phyloP scores from a whole-genome alignment of 2,888 invertebrate genomes.

The Drosophila ezoana region DNA sequence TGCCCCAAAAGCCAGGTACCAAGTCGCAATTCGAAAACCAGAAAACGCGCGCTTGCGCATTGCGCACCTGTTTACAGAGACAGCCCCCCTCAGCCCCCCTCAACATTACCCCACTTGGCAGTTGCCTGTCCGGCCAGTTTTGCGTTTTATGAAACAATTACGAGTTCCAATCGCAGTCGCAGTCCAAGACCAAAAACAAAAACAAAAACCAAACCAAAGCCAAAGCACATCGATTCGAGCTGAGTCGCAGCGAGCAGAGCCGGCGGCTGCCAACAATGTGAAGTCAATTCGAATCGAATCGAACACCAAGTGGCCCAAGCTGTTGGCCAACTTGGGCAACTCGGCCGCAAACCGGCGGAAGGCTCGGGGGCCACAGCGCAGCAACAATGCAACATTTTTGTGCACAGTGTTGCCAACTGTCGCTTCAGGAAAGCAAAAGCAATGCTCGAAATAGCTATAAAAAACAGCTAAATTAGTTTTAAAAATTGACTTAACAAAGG shows the following conservation, averaged over 20 bases:
- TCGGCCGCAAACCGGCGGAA: conserved; percentile 26
- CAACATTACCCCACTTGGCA: background rate
- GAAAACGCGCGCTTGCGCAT: conserved; percentile 55
- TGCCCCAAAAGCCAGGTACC: conserved; percentile 60
- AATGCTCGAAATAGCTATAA: background rate
- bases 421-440: background rate
- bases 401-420: conserved; percentile 11
- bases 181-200: conserved; percentile 41
- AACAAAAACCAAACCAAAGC: conserved; percentile 26
- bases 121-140: conserved; percentile 57
- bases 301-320: conserved; percentile 58
- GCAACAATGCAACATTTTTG: conserved; percentile 37
- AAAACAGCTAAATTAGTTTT: too few relatives aligned
- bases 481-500: too few relatives aligned
- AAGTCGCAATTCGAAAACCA: conserved; percentile 44
- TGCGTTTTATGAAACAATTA: conserved; percentile 77
- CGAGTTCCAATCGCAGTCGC: conserved; percentile 49
- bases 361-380: conserved; percentile 27
- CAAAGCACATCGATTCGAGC: conserved; percentile 17
- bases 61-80: conserved; percentile 68
- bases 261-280: conserved; percentile 44
- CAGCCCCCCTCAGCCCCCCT: background rate
- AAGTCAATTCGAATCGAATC: conserved; percentile 52
- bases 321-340: conserved; percentile 53
- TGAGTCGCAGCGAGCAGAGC: background rate